phyloP scores from a whole-genome alignment of 2,113 vertebrate species.

The Gobio gobio region DNA sequence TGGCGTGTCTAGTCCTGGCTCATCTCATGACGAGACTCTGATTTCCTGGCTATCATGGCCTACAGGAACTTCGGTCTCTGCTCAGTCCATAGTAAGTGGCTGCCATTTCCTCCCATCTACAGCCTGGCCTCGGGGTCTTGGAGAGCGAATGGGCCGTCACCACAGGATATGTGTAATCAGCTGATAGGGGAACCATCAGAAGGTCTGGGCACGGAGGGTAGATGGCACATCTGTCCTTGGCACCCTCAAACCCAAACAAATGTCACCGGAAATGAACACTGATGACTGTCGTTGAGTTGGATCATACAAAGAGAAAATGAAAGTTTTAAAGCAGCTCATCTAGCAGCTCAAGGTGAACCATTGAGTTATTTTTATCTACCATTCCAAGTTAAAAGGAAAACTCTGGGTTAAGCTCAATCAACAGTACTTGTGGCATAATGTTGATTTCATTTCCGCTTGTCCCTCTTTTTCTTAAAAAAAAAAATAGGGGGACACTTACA shows the following conservation, averaged over 20 bases:
- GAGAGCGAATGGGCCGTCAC: neutral
- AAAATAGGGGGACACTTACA: too few relatives aligned
- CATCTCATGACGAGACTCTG: neutral
- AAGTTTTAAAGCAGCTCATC: conserved; percentile 37
- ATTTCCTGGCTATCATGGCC: conserved; percentile 37
- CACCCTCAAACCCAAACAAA: conserved; percentile 20
- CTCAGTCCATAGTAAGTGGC: conserved; percentile 10
- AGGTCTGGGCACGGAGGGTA: neutral
- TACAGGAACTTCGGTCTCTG: conserved; percentile 15
- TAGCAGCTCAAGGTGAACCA: conserved; percentile 29
- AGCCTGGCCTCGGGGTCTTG: conserved; percentile 40
- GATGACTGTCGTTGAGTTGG: neutral
- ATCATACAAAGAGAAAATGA: conserved; percentile 3
- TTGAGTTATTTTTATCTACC: conserved; percentile 43
- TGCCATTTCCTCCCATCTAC: conserved; percentile 25
- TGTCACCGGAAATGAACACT: neutral
- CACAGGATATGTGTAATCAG: conserved; percentile 56
- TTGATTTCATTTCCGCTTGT: neutral
- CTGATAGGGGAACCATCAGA: conserved; percentile 38
- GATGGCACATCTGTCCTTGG: conserved; percentile 10
- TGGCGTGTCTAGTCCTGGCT: neutral
- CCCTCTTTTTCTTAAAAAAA: neutral
- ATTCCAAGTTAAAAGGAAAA: neutral
- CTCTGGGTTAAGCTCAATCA: conserved; percentile 39
- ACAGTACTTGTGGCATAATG: neutral